Percentiles rank a stretch among this genome's conserved stretches.
phyloP scores from a whole-genome alignment of 2,797 vertebrate species.

The Cheirogaleus major region DNA sequence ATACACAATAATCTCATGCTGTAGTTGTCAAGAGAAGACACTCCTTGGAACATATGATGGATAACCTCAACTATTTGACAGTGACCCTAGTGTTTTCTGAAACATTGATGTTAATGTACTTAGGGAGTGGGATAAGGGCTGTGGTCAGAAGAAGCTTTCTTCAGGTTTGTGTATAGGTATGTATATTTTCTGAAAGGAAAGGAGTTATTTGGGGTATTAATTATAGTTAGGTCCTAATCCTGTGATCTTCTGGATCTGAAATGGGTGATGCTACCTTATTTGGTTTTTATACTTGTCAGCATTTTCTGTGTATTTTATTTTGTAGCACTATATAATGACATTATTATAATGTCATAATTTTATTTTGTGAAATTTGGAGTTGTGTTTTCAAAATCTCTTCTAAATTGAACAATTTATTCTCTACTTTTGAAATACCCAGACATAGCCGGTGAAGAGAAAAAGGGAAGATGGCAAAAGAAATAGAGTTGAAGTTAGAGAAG shows the following conservation, averaged over 20 bases:
- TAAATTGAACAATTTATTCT: background rate
- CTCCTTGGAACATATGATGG: background rate
- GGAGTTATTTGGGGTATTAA: background rate
- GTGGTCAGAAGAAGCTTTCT: background rate
- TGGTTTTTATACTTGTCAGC: background rate
- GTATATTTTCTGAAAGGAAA: background rate
- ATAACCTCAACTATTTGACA: background rate
- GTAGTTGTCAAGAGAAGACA: background rate
- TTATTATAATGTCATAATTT: background rate
- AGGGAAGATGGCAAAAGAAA: background rate
- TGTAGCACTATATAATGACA: background rate
- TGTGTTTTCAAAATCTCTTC: background rate
- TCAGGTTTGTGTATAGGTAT: background rate
- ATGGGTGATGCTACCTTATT: background rate
- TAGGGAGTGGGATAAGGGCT: background rate
- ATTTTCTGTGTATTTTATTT: slow-evolving; percentile 10
- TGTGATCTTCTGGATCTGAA: background rate
- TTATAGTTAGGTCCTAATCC: background rate
- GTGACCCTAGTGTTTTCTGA: background rate
- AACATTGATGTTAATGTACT: background rate
- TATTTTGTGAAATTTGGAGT: background rate
- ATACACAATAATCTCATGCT: background rate
- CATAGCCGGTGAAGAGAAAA: background rate
- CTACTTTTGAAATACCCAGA: background rate
- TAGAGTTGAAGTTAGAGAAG: background rate